Evolutionary conservation across 35 echinoderm and acorn worm species (phyloP), one percentile per base, ranked within the genome.

Genomic region (Lytechinus variegatus): DNA sequence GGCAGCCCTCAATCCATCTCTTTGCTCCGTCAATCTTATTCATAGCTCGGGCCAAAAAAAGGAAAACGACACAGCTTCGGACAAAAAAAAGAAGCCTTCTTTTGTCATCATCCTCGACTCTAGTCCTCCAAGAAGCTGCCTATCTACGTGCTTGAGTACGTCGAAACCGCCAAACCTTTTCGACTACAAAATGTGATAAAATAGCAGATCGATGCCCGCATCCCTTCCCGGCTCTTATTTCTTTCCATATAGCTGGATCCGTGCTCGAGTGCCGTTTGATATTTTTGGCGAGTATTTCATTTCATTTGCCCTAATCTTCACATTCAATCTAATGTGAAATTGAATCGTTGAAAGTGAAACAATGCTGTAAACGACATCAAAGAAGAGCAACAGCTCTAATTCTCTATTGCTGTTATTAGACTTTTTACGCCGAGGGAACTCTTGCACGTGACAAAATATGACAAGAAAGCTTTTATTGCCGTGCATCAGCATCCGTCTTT

Each of bases 21-120:
- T 13, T 58, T 11, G 56, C 88, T 90, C 88, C 88, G 88, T 90
- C 88, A 90, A 90, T 90, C 88, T 90, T 90, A 54, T 90, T 90
- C 88, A 90, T 54, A 90, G 28, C 52, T 27, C 14, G 88, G 27
- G 28, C 11, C 52, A 44, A 44, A 44, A 44, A 44, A 44, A 2
- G 33, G 33, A 44, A 90, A 90, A 90, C 29, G 88, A 90, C 28
- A 6, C 88, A 54, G 27, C 16, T 10, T 52, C 9, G 88, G 87
- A 52, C 9, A 90, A 51, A 88, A 88, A 88, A 9, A 58, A 11
- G 55, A 58, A 3, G 16, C 13, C 66, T 44, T 44, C 16, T 16
- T 24, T 79, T 24, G 19, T 24, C 66, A 24, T 79, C n/a, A 24
- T 24, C 66, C 14, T 79, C 19, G 14, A 16, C 24, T 79, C 14